These are phyloP conservation scores for Rosalia funebris DNA, from an alignment of 2,888 invertebrate genomes.

Conservation along the genomic window DNA sequence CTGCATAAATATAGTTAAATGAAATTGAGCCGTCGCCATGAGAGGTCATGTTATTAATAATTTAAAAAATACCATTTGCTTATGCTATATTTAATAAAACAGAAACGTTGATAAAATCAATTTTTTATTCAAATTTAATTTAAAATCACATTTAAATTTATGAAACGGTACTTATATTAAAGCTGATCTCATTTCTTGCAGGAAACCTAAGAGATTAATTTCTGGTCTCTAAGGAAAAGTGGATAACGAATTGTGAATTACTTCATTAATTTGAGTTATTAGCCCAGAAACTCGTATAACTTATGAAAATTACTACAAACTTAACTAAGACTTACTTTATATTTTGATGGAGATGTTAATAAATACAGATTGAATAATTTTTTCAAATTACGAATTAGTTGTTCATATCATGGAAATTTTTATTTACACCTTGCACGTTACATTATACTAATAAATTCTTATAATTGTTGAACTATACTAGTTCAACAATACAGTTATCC, in stretches of 20 bases:
- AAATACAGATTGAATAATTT: too few species aligned
- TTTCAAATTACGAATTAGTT: too few species aligned
- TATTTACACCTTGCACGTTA: too few species aligned
- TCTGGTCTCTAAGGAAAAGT: constrained; percentile 46
- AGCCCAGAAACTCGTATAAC: constrained; percentile 48
- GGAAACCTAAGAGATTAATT: constrained; percentile 44
- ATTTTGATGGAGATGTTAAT: too few species aligned
- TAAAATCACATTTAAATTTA: constrained; percentile 22
- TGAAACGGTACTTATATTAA: constrained; percentile 28
- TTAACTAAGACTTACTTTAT: constrained; percentile 27
- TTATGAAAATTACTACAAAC: constrained; percentile 46
- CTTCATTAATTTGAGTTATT: constrained; percentile 54
- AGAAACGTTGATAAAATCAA: constrained; percentile 13
- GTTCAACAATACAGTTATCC: too few species aligned
- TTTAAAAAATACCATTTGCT: too few species aligned
- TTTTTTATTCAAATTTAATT: constrained; percentile 16
- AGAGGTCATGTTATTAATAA: too few species aligned
- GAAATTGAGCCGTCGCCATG: too few species aligned
- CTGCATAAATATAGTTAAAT: too few species aligned
- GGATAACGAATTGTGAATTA: constrained; percentile 51
- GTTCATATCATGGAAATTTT: too few species aligned
- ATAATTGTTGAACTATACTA: too few species aligned
- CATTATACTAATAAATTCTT: too few species aligned
- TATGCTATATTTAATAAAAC: constrained; percentile 13
- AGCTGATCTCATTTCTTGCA: constrained; percentile 35